Evolutionary conservation across 1,140 invertebrate species (phyloP).

Genomic region (Coelopa frigida): DNA sequence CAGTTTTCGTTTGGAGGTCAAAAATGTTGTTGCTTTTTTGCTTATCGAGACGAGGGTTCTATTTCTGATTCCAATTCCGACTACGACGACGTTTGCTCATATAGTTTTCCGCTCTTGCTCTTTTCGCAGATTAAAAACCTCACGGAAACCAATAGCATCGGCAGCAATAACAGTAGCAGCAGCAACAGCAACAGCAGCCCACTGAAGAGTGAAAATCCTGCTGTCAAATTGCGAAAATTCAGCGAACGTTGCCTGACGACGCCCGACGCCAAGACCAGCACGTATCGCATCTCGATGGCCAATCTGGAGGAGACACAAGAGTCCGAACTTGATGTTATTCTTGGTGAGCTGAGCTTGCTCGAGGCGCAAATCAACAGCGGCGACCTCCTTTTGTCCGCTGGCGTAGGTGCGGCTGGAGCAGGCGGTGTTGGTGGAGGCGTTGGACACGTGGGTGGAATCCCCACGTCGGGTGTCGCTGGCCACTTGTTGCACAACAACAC

Average conservation of each 20-base stretch:
- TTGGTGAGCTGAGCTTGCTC: slow-evolving; percentile 87
- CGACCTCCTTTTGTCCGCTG: slow-evolving; percentile 40
- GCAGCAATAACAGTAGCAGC: slow-evolving; percentile 5
- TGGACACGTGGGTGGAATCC: slow-evolving; percentile 1
- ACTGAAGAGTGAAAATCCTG: too few relatives aligned
- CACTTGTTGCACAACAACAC: slow-evolving; percentile 16
- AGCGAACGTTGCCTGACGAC: slow-evolving; percentile 26
- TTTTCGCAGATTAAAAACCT: slow-evolving; percentile 16
- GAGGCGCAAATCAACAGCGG: slow-evolving; percentile 48
- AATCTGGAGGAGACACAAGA: slow-evolving; percentile 91
- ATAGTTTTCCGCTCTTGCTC: background rate
- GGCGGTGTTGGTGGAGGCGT: background rate
- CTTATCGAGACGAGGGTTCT: too few relatives aligned
- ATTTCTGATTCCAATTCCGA: too few relatives aligned
- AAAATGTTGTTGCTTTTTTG: too few relatives aligned
- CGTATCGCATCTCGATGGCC: slow-evolving; percentile 86
- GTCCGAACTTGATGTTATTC: slow-evolving; percentile 90
- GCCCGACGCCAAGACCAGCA: slow-evolving; percentile 25
- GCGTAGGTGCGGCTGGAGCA: slow-evolving; percentile 20
- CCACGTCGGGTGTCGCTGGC: slow-evolving; percentile 4
- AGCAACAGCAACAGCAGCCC: slow-evolving; percentile 22
- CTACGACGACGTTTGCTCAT: too few relatives aligned
- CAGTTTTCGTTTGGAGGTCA: too few relatives aligned
- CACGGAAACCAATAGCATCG: slow-evolving; percentile 8
- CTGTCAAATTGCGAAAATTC: slow-evolving; percentile 35